phyloP scores from a whole-genome alignment of 2,888 invertebrate genomes.

The Stegana nigrithorax region DNA sequence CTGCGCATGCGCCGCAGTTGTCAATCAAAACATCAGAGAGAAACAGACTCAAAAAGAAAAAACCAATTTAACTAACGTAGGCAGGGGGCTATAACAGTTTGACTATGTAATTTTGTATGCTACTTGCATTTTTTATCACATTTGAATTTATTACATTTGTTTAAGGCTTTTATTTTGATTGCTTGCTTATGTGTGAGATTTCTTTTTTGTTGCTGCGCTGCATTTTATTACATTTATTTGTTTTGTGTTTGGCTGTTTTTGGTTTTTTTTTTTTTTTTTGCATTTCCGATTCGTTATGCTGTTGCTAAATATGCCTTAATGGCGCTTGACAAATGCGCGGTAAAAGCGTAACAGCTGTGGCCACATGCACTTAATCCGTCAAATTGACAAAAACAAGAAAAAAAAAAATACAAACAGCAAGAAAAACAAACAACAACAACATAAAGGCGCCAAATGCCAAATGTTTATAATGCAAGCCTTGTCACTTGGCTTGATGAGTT shows the following conservation, averaged over 20 bases:
- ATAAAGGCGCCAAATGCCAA: too few species aligned
- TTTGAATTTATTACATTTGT: neutral
- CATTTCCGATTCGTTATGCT: slow-evolving; percentile 6
- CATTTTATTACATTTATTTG: too few species aligned
- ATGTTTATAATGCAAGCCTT: neutral
- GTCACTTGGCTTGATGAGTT: neutral
- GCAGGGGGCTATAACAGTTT: neutral
- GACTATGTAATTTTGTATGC: neutral
- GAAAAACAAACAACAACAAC: neutral
- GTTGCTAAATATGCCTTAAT: neutral
- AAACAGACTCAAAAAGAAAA: too few species aligned
- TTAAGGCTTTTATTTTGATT: neutral
- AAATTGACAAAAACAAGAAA: slow-evolving; percentile 19
- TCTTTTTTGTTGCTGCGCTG: too few species aligned
- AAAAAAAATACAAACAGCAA: neutral
- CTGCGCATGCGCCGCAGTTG: too few species aligned
- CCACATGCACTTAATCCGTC: slow-evolving; percentile 14
- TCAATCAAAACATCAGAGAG: slow-evolving; percentile 41
- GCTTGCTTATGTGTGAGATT: neutral
- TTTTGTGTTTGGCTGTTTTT: too few species aligned
- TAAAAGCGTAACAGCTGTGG: too few species aligned
- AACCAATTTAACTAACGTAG: neutral
- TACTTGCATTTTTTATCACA: neutral
- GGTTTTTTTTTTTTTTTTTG: too few species aligned
- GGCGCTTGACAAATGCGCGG: slow-evolving; percentile 3